Conservation (phyloP, 2,113 vertebrate species). For the Triplophysa dalaica region DNA sequence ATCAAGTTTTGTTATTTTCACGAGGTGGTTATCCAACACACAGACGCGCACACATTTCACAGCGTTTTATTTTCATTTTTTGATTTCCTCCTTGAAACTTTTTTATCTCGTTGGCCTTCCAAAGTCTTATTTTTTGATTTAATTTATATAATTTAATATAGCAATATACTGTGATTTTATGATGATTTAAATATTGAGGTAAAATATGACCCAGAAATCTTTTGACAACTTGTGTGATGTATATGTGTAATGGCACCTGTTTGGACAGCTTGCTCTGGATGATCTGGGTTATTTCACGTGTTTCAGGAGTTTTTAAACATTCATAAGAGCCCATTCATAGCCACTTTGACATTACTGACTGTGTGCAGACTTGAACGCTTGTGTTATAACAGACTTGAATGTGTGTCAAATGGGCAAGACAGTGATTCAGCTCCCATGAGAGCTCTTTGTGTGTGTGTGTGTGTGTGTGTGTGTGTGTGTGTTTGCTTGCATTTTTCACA, state of each 20-base stretch:
- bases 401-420: slow-evolving; percentile 10
- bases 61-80: background rate
- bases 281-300: slow-evolving; percentile 15
- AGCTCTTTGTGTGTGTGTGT: background rate
- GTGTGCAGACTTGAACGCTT: slow-evolving; percentile 23
- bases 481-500: background rate
- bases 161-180: background rate
- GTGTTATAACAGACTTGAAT: slow-evolving; percentile 14
- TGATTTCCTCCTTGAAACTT: too few relatives aligned
- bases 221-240: background rate
- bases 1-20: too few relatives aligned
- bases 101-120: too few relatives aligned
- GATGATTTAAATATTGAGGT: background rate
- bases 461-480: background rate
- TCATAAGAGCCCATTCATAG: slow-evolving; percentile 49
- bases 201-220: background rate
- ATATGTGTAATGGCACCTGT: slow-evolving; percentile 22
- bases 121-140: too few relatives aligned
- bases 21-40: background rate
- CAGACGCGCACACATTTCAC: background rate
- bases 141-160: too few relatives aligned
- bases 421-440: background rate
- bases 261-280: background rate
- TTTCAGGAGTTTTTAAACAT: slow-evolving; percentile 53
- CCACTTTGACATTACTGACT: slow-evolving; percentile 25